Conservation (phyloP, 2,888 invertebrate species). For the Hybos culiciformis region DNA sequence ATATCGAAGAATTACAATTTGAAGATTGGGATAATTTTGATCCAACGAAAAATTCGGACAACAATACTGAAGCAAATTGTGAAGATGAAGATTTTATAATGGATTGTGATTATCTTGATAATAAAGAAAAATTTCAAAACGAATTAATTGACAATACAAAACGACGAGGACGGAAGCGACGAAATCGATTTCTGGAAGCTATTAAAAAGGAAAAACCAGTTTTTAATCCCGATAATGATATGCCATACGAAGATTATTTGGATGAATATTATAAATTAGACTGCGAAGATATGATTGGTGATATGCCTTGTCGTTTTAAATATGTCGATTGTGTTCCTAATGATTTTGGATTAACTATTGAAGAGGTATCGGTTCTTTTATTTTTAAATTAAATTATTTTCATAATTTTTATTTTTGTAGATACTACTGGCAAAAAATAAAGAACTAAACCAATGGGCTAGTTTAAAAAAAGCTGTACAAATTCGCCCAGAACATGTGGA, state of each 20-base stretch:
- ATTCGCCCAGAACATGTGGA: conserved; percentile 66
- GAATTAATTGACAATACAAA: conserved; percentile 44
- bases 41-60: conserved; percentile 53
- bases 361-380: conserved; percentile 53
- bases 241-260: conserved; percentile 72
- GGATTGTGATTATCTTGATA: conserved; percentile 74
- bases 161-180: conserved; percentile 48
- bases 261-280: conserved; percentile 92
- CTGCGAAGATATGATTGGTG: conserved; percentile 90
- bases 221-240: conserved; percentile 63
- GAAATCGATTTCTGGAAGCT: conserved; percentile 63
- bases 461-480: conserved; percentile 74
- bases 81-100: conserved; percentile 77
- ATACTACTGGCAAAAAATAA: conserved; percentile 83
- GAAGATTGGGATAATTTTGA: conserved; percentile 36
- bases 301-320: conserved; percentile 82
- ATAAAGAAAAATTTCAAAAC: conserved; percentile 40
- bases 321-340: conserved; percentile 82
- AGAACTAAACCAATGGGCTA: conserved; percentile 92
- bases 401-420: conserved; percentile 37
- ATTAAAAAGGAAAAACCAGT: conserved; percentile 64
- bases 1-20: conserved; percentile 46
- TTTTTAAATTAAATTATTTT: background rate
- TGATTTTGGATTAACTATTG: conserved; percentile 76
- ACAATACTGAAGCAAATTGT: conserved; percentile 43